Base-by-base conservation (phyloP, 92 coral and sea anemone species). In the Umimayanthus kanabou region DNA sequence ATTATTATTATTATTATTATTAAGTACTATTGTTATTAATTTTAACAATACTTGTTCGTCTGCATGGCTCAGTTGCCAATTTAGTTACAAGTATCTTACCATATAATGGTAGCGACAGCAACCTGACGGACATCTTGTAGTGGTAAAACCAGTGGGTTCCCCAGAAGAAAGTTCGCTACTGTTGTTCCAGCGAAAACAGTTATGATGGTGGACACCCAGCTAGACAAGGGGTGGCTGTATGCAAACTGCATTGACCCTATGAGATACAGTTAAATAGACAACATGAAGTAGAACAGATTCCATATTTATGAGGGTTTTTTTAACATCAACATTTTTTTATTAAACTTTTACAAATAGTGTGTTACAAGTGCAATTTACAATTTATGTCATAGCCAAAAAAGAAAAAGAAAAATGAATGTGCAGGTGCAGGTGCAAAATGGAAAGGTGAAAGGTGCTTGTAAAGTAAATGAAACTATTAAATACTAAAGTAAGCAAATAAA, bases 181-280 rank as follows among this genome's bases (percentile, higher is more conserved):
- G 86, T 42, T 29, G 96, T 73, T 43, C 98, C 98, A 61, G 96
- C 92, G 80, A 95, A 89, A 67, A 91, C 90, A 30, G 93, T 88
- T 9, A 95, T 84, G 69, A 93, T 58, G 33, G 93, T 91, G 20
- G 98, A 89, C 9, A 93, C 84, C 98, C 94, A 95, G 85, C 94
- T 86, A 2, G 98, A 95, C 84, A 95, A 84, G 10, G 98, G 98
- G 45, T 95, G 96, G 5, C 85, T 86, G 72, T 84, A 92, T 40
- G 96, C 98, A 90, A 93, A 95, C 5, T 94, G 76, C 77, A 92
- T 13, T 3, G 93, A 86, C 64, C 96, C 98, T 95, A 81, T 18
- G 80, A 22, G 16, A 88, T 42, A 14, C 20, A 7, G 50, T 47
- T 47, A 0, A 33, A 33, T 47, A 47, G 10, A 42, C 7, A 42